A percentile compares a stretch with the other conserved stretches of the same genome.
These are phyloP conservation scores for Papilio machaon DNA, from an alignment of 1,140 invertebrate genomes.

Conservation along the genomic window DNA sequence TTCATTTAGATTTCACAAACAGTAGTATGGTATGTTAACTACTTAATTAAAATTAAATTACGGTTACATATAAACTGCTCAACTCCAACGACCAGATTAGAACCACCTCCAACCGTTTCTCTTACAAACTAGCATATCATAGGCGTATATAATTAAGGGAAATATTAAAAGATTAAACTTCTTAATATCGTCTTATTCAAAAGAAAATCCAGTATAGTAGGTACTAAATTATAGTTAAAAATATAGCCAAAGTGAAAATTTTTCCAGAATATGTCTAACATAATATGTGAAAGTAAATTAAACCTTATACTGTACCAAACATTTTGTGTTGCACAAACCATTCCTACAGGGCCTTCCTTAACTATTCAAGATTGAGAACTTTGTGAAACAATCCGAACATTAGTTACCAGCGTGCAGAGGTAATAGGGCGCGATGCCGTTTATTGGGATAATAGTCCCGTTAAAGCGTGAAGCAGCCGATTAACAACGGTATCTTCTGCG, in stretches of 20 bases:
- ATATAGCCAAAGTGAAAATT: no score
- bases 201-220: no score
- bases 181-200: no score
- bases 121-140: no score
- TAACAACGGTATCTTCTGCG: conserved; percentile 53
- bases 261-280: no score
- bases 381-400: conserved; percentile 42
- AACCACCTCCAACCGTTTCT: neutral
- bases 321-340: neutral
- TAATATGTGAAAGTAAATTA: no score
- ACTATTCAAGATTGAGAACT: conserved; percentile 23
- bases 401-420: conserved; percentile 26
- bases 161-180: no score
- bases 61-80: neutral
- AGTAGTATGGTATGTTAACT: conserved; percentile 7
- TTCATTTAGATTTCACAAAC: conserved; percentile 10
- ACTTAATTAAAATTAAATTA: conserved; percentile 9
- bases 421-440: conserved; percentile 37
- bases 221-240: no score
- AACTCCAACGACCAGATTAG: neutral
- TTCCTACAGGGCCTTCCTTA: neutral
- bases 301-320: neutral
- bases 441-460: conserved; percentile 56
- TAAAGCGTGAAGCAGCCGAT: conserved; percentile 53
- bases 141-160: no score